Base-by-base conservation (phyloP, 64 coral and sea anemone species). In the Dendronephthya gigantea region DNA sequence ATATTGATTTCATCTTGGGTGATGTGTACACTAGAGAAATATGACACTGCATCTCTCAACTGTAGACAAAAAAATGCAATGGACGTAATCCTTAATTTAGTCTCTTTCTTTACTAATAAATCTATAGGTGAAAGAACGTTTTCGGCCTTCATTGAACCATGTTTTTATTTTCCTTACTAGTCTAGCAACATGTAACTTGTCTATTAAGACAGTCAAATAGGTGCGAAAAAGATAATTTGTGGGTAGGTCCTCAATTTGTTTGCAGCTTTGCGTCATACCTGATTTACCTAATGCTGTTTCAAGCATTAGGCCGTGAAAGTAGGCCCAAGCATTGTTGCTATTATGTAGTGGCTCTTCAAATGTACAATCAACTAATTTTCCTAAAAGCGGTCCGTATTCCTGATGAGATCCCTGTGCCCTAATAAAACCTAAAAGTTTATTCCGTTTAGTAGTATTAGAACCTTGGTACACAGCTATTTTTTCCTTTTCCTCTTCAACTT, bases 341-440 rank as follows among this genome's bases (percentile, higher is more conserved):
- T 91, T 91, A 48, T 91, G 90, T 31, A 91, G 81, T 59, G 85
- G 90, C 86, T 91, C 90, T 72, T 79, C 81, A 87, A 55, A 72
- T 68, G 22, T 81, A 83, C 37, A 15, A 72, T 91, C 65, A 48
- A 87, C 85, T 62, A 32, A 91, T 72, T 50, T 50, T 14, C 90
- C 90, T 43, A 91, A 50, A 49, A 91, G 48, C 47, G 90, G 90
- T 87, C 87, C 85, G 22, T 47, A 50, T 72, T 91, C 90, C 19
- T 91, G 81, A 41, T 81, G 86, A 62, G 89, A 83, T 88, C 82
- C 48, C 39, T 86, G 43, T 47, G n/a, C 27, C 40, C 50, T 90
- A 5, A 90, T 90, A 48, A 87, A 90, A 17, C 85, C 16, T 49
- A 86, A 48, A 90, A 90, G 66, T 86, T 90, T 90, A 36, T 82